A percentile compares a stretch with the other conserved stretches of the same genome.
Evolutionary conservation across 1,140 invertebrate species (phyloP).

Genomic region (Eumaeus atala): DNA sequence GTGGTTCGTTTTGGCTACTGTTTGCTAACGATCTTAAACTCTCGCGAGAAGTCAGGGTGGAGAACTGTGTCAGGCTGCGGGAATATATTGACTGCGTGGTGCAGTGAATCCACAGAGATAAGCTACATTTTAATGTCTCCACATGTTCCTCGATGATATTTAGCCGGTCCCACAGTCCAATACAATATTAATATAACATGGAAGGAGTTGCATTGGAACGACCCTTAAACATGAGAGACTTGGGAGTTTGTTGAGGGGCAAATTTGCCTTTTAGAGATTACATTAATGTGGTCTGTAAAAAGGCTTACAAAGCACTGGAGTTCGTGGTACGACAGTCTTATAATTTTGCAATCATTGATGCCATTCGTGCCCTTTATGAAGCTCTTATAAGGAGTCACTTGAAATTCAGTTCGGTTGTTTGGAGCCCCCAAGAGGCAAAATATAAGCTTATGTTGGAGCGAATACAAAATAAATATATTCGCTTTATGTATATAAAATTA

Average conservation of each 20-base stretch:
- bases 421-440: neutral
- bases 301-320: neutral
- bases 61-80: slow-evolving; percentile 20
- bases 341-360: neutral
- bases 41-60: slow-evolving; percentile 8
- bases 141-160: neutral
- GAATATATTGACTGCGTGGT: slow-evolving; percentile 25
- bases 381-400: no score
- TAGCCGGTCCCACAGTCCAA: neutral
- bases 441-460: no score
- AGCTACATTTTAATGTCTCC: slow-evolving; percentile 15
- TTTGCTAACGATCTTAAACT: slow-evolving; percentile 33
- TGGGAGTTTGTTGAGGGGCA: neutral
- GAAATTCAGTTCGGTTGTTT: neutral
- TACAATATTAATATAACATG: neutral
- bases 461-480: neutral
- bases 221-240: slow-evolving; percentile 1
- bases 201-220: neutral
- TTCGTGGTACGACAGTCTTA: neutral
- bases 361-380: neutral
- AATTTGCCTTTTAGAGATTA: neutral
- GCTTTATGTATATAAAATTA: neutral
- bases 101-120: slow-evolving; percentile 26
- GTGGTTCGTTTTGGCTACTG: slow-evolving; percentile 22
- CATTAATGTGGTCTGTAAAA: neutral